These are phyloP conservation scores for Acrobasis consociella DNA, from an alignment of 2,888 invertebrate genomes.

Conservation along the genomic window DNA sequence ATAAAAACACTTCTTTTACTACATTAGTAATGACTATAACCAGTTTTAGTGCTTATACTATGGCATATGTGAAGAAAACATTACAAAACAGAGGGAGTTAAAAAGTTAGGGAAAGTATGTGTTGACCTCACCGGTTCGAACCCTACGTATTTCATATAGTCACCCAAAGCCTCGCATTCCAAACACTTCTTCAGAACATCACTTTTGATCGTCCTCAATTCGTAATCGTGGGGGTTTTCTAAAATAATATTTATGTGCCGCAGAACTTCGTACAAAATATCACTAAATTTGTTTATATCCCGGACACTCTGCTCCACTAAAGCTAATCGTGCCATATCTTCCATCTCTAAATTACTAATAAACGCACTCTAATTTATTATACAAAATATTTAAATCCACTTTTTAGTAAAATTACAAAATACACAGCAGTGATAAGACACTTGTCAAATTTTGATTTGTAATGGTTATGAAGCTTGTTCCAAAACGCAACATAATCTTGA, in stretches of 20 bases:
- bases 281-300: slow-evolving; percentile 55
- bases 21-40: not conserved
- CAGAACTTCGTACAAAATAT: slow-evolving; percentile 61
- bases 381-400: not conserved
- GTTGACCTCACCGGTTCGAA: slow-evolving; percentile 56
- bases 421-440: slow-evolving; percentile 34
- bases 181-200: slow-evolving; percentile 50
- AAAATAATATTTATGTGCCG: slow-evolving; percentile 59
- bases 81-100: not conserved
- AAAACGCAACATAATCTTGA: not conserved
- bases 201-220: slow-evolving; percentile 55
- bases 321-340: slow-evolving; percentile 73
- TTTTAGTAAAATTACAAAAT: slow-evolving; percentile 10
- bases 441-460: slow-evolving; percentile 73
- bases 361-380: not conserved
- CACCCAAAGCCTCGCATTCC: slow-evolving; percentile 52
- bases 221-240: slow-evolving; percentile 65
- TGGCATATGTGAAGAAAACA: not conserved
- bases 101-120: not conserved
- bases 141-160: slow-evolving; percentile 71
- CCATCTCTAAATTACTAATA: slow-evolving; percentile 52
- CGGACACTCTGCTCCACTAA: slow-evolving; percentile 65
- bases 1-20: too few relatives aligned
- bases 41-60: not conserved
- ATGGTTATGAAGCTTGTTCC: slow-evolving; percentile 29